A percentile compares a stretch with the other conserved stretches of the same genome.
Evolutionary conservation across 2,113 vertebrate genomes (phyloP).

Genomic region (Oophaga pumilio): DNA sequence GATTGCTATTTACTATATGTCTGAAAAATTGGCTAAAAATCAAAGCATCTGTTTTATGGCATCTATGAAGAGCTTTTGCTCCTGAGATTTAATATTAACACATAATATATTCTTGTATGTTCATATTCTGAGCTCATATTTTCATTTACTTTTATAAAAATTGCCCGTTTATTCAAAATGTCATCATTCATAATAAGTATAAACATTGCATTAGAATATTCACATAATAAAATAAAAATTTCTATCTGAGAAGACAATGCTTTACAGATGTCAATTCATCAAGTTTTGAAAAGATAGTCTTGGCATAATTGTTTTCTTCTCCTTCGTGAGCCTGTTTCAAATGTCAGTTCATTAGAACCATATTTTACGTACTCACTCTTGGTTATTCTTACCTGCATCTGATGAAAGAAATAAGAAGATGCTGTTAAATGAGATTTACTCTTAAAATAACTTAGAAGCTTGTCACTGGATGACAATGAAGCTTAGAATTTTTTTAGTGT

Average conservation of each 20-base stretch:
- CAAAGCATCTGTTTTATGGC: background rate
- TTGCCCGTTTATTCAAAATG: background rate
- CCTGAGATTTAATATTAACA: background rate
- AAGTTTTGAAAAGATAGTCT: background rate
- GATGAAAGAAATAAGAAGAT: slow-evolving; percentile 24
- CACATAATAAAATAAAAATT: background rate
- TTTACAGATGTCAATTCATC: background rate
- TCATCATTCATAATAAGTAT: background rate
- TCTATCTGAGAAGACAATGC: background rate
- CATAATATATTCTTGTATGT: background rate
- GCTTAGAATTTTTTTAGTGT: background rate
- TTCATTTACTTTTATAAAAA: background rate
- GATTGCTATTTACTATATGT: background rate
- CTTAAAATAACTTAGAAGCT: background rate
- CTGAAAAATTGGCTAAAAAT: background rate
- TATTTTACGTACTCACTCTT: background rate
- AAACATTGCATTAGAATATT: background rate
- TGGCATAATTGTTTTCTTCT: slow-evolving; percentile 34
- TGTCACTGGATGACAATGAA: background rate
- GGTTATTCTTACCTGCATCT: slow-evolving; percentile 56
- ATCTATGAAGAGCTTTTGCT: background rate
- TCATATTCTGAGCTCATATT: background rate
- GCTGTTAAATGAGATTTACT: slow-evolving; percentile 13
- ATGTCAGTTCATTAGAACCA: slow-evolving; percentile 36
- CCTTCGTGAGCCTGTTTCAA: background rate